Base-by-base conservation (phyloP, 2,888 invertebrate genomes). In the Uloborus plumipes region DNA sequence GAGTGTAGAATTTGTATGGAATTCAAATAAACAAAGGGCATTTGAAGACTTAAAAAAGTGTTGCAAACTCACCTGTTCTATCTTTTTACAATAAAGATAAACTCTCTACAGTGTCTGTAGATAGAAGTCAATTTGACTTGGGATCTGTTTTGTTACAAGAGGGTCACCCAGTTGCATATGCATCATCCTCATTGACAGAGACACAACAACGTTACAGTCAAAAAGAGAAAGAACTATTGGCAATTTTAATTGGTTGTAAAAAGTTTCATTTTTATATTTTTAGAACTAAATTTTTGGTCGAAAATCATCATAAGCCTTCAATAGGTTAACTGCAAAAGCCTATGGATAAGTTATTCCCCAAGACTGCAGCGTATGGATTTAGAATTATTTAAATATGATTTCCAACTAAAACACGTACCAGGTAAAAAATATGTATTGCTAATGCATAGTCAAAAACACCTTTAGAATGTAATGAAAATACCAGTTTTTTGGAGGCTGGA, bases 211-310 rank as follows among this genome's bases (percentile, higher is more conserved):
- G 72, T 15, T 82, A 82, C 49, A 59, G 69, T n/a, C 76, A 77
- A 31, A 77, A 77, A 15, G 82, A 82, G 50, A 81, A 81, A 26
- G 76, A 81, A 31, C 39, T 66, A 6, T 49, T 82, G 53, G 65
- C 64, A 16, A 31, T 82, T 53, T 11, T 66, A 15, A 31, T 26
- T 51, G 74, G 74, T 2, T 64, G 53, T 31, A 15, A 22, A 20
- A 50, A 75, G 2, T 75, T 72, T 31, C n/a, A 65, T 14, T 64
- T 64, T 26, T 66, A 65, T 22, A 65, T 59, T 2, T 64, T 22
- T 18, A 73, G 79, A 15, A 61, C 49, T 16, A 26, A 50, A 14
- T 71, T 76, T 26, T 61, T n/a, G 15, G 14, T 76, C 15, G 31
- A 61, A 55, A 77, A 70, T 2, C 70, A 77, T 47, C 77, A 77